These are phyloP conservation scores for Austrolebias charrua DNA, from an alignment of 2,797 vertebrate species.

Conservation along the genomic window DNA sequence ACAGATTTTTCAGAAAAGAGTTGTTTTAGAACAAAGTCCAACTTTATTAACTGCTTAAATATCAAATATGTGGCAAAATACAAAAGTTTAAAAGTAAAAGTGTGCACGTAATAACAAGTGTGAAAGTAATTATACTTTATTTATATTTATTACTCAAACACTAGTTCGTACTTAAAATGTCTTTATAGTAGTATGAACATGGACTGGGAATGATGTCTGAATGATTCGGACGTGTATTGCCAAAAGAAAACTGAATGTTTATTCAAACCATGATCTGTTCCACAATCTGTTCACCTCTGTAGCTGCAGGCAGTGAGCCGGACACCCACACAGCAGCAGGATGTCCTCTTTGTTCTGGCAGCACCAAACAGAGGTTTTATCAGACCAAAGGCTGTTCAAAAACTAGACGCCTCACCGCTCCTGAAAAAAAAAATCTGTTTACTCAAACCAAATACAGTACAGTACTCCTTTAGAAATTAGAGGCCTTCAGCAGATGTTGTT, in stretches of 20 bases:
- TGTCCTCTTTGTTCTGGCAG: neutral
- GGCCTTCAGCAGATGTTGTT: too few relatives aligned
- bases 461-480: too few relatives aligned
- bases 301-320: slow-evolving; percentile 6
- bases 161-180: neutral
- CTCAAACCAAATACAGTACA: neutral
- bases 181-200: neutral
- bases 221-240: neutral
- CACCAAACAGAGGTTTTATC: neutral
- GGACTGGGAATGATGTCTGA: neutral
- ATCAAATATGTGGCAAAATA: too few relatives aligned
- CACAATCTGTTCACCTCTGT: slow-evolving; percentile 1
- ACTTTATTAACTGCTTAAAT: too few relatives aligned
- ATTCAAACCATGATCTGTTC: neutral
- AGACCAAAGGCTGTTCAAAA: neutral
- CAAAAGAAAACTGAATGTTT: slow-evolving; percentile 1
- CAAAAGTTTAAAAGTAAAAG: too few relatives aligned
- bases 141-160: neutral
- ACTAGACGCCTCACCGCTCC: neutral
- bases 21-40: too few relatives aligned
- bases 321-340: slow-evolving; percentile 13
- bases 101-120: too few relatives aligned
- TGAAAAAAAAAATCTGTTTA: neutral
- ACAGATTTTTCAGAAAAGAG: too few relatives aligned
- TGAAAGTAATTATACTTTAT: neutral